A percentile compares a stretch with the other conserved stretches of the same genome.
Evolutionary conservation across 2,113 vertebrate genomes (phyloP).

Genomic region (Mastomys coucha): DNA sequence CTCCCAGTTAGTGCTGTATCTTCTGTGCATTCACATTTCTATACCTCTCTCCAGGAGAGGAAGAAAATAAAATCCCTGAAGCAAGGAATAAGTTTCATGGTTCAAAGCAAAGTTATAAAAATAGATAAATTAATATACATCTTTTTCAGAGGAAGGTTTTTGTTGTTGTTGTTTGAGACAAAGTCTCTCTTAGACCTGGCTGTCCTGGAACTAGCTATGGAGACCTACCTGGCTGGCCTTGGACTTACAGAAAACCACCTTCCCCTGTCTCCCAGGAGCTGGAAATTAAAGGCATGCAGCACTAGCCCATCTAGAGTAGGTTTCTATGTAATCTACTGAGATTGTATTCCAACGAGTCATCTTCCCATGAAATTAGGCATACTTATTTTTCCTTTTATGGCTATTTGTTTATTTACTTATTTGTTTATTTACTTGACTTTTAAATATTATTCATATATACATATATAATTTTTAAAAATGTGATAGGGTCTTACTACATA

Average conservation of each 20-base stretch:
- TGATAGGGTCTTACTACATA: neutral
- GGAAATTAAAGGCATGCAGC: neutral
- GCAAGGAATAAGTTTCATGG: no score
- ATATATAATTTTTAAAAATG: neutral
- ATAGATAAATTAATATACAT: neutral
- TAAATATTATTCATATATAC: neutral
- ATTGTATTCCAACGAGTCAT: neutral
- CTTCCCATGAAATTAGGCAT: neutral
- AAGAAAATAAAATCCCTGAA: neutral
- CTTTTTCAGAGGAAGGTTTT: neutral
- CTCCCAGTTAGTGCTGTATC: no score
- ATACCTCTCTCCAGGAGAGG: no score
- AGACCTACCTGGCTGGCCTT: neutral
- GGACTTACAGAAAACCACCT: neutral
- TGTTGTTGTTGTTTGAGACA: neutral
- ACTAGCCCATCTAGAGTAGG: neutral
- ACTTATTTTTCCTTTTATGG: neutral
- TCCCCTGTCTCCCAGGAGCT: neutral
- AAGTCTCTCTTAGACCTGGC: neutral
- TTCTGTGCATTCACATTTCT: neutral
- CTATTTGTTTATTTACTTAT: neutral
- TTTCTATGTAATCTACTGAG: neutral
- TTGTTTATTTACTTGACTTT: neutral
- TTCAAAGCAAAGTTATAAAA: neutral
- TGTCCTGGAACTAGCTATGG: no score